Evolutionary conservation across 37 sponge, comb jelly and placozoan species (phyloP), one percentile per base, ranked within the genome.

Genomic region (Halisarca cf. caerulea): DNA sequence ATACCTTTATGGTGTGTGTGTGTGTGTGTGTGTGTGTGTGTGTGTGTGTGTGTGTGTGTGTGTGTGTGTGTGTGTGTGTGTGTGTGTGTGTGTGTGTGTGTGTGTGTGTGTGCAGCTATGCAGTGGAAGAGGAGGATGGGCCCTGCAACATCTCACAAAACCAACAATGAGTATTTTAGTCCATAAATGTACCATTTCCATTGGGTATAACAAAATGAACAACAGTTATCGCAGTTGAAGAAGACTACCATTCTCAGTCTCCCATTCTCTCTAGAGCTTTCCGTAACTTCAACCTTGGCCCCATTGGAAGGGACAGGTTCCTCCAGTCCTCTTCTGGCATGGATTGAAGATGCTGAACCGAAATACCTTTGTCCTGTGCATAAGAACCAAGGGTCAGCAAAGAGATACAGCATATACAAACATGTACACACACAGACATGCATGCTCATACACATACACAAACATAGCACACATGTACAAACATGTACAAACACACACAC

Each of bases 291-390:
- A 91, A 84, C 30, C 92, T 53, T 17, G 92, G 92, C 0, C 92
- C 92, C 92, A 94, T 91, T 25, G 94, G 94, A 0, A 94, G 86
- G 41, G 83, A 77, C 41, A 90, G 81, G 28, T 81, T 70, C 69
- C 86, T 41, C 91, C 91, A 90, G 35, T 90, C 94, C 35, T 90
- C 89, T 11, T 90, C 94, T 24, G 88, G 73, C 75, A 94, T 66
- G 27, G 82, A 80, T 55, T 84, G 75, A 0, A 94, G 84, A 77
- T 94, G 91, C 40, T 90, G 83, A 2, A 94, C 59, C 58, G 88
- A 86, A 28, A 90, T 30, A 42, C 87, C 88, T 8, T 88, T 84
- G 18, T 89, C 91, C 90, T 88, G 54, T 0, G 77, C 9, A 80
- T 47, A 11, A 47, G 9, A 47, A n/a, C 57, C 57, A 15, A 62